Evolutionary conservation across 2,797 vertebrate genomes (phyloP).

Genomic region (Apogon talboti): DNA sequence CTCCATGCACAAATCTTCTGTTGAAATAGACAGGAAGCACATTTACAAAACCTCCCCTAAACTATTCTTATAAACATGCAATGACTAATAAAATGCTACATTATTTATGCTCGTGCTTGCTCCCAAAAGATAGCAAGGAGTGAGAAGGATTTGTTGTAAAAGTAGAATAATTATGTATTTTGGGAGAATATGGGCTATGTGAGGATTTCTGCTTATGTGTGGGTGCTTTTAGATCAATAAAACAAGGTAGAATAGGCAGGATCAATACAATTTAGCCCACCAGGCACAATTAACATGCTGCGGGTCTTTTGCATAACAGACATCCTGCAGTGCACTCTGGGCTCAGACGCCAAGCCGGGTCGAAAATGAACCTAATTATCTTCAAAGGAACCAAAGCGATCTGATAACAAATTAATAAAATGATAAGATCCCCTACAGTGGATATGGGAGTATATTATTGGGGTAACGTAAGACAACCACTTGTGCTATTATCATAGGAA

Average conservation of each 20-base stretch:
- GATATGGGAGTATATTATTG: background rate
- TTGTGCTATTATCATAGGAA: background rate
- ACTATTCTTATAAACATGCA: too few species aligned
- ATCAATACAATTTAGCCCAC: conserved; percentile 52
- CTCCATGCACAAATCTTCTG: background rate
- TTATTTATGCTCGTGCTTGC: too few species aligned
- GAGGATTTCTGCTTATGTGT: background rate
- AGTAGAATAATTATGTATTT: background rate
- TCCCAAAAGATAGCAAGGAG: too few species aligned
- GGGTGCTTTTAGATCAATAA: conserved; percentile 13
- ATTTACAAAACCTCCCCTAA: too few species aligned
- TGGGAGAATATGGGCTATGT: background rate
- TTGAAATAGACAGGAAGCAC: too few species aligned
- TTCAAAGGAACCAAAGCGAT: conserved; percentile 18
- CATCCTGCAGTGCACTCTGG: conserved; percentile 21
- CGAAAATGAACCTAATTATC: conserved; percentile 32
- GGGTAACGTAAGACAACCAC: background rate
- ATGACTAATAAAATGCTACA: too few species aligned
- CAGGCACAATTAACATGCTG: conserved; percentile 39
- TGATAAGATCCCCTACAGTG: background rate
- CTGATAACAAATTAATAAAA: conserved; percentile 18
- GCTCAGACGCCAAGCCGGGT: conserved; percentile 3
- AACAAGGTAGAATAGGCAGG: conserved; percentile 31
- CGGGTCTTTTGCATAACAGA: conserved; percentile 35
- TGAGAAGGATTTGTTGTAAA: background rate